Evolutionary conservation across 2,113 vertebrate species (phyloP), one percentile per base, ranked within the genome.

Genomic region (Pholis gunnellus): DNA sequence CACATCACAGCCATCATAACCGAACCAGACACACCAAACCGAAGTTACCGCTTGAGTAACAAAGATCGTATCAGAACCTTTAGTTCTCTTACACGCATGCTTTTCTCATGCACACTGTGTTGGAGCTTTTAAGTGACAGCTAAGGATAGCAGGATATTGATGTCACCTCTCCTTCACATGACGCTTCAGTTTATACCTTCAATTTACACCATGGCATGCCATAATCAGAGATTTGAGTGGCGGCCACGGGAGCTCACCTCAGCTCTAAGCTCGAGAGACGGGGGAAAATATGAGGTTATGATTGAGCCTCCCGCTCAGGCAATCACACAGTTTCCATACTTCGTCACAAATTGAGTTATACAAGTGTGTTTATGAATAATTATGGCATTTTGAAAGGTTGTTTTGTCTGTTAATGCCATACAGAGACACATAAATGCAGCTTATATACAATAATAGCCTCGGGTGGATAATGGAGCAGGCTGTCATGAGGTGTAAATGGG

Each of bases 401-500:
- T 34, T 6, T 63, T 29, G 52, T n/a, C 68, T 52, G 27, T 10
- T 50, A 57, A 69, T n/a, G 46, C 18, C 38, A 31, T 2, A 34
- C 27, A 46, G 48, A 74, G 68, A 48, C 61, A 61, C 74, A 72
- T n/a, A 4, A 38, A 42, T 65, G 25, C 38, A 38, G 38, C 31
- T n/a, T 22, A 63, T 78, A 64, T 17, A 22, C 31, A 52, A 50
- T 50, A 36, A 65, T 22, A 75, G 63, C 63, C 79, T 59, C n/a
- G 66, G 75, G 84, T 74, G 40, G 57, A 48, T 74, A 25, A 78
- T 70, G 44, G 7, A 82, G 25, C 48, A 6, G 59, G 25, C 46
- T 73, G 69, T 57, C 29, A 76, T 29, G 14, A 42, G 29, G 31
- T 27, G 31, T 61, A 73, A 83, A 84, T 63, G 20, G 20, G 54